Conservation (phyloP, 2,797 vertebrate genomes). For the Gobionotothen gibberifrons region DNA sequence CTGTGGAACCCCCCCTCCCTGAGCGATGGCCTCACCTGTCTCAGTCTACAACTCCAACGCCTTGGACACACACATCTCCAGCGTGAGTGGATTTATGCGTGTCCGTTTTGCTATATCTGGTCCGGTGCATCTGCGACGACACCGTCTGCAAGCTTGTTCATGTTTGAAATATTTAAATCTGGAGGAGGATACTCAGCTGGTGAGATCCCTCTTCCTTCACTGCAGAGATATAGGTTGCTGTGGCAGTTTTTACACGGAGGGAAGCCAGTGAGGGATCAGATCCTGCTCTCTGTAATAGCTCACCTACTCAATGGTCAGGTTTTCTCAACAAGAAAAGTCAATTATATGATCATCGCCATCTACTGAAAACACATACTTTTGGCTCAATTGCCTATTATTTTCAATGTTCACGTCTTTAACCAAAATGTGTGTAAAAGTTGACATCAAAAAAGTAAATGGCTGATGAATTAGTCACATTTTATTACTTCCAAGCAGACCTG, state of each 20-base stretch:
- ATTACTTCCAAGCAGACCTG: no score
- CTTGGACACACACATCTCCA: conserved; percentile 77
- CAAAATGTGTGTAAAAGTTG: no score
- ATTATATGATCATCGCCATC: no score
- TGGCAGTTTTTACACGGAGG: not conserved
- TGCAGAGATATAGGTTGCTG: not conserved
- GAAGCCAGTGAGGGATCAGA: not conserved
- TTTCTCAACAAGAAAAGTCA: no score
- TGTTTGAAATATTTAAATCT: not conserved
- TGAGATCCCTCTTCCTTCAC: no score
- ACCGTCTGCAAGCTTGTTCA: not conserved
- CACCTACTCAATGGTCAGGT: not conserved
- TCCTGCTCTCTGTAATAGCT: not conserved
- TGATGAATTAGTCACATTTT: no score
- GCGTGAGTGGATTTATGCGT: conserved; percentile 67
- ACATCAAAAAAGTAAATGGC: no score
- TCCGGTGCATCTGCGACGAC: not conserved
- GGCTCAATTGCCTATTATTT: no score
- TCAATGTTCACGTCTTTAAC: no score
- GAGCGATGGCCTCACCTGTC: conserved; percentile 84
- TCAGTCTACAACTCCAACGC: conserved; percentile 79
- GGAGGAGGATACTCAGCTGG: no score
- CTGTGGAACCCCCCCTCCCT: conserved; percentile 73
- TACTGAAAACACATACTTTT: no score
- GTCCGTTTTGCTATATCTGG: not conserved